Evolutionary conservation across 2,888 invertebrate genomes (phyloP).

Genomic region (Blastobasis adustella): DNA sequence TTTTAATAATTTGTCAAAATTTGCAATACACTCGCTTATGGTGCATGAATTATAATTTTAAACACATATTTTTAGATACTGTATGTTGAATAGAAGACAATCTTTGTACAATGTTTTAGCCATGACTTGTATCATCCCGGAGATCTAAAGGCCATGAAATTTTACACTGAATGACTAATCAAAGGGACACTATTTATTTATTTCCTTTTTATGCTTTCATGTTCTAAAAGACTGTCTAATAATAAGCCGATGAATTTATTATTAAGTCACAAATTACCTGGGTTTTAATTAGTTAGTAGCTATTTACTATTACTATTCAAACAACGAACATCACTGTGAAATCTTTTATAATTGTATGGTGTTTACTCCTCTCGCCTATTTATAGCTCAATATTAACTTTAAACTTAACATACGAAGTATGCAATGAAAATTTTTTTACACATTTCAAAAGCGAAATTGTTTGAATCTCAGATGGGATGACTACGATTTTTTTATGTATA

Average conservation of each 20-base stretch:
- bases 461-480: conserved; percentile 30
- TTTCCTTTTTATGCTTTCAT: conserved; percentile 31
- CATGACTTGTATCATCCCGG: neutral
- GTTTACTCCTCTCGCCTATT: conserved; percentile 25
- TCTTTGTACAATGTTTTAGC: no score
- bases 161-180: conserved; percentile 1
- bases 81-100: no score
- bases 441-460: conserved; percentile 8
- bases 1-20: no score
- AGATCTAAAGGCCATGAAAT: conserved; percentile 3
- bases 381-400: conserved; percentile 29
- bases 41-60: conserved; percentile 4
- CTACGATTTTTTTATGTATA: neutral
- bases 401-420: neutral
- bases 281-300: conserved; percentile 53
- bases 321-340: conserved; percentile 69
- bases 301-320: conserved; percentile 47
- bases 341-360: conserved; percentile 24
- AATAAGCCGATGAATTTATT: conserved; percentile 66
- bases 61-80: neutral
- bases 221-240: conserved; percentile 72
- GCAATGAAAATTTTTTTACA: neutral
- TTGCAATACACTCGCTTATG: conserved; percentile 4
- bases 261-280: conserved; percentile 68
- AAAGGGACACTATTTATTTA: neutral